phyloP scores from a whole-genome alignment of 2,888 invertebrate species.

The Octonoba sinensis region DNA sequence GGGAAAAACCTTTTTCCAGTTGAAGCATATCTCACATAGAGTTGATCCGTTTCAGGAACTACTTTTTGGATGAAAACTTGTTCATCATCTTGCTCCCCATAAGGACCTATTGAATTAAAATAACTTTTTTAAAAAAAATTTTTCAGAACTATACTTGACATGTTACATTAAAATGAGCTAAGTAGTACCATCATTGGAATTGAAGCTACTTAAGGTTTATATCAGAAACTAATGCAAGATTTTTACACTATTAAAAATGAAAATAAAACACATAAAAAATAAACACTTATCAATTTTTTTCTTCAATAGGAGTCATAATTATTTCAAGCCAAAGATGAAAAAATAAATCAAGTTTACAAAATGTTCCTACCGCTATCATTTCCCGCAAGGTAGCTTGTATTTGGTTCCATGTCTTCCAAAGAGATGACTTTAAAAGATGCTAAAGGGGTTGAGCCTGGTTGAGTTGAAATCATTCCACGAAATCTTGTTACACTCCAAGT shows the following conservation, averaged over 20 bases:
- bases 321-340: no score
- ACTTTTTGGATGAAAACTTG: conserved; percentile 98
- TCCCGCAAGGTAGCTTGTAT: conserved; percentile 73
- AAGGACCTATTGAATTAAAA: conserved; percentile 79
- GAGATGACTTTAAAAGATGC: conserved; percentile 97
- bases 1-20: conserved; percentile 90
- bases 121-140: not conserved
- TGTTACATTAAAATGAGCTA: not conserved
- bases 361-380: conserved; percentile 78
- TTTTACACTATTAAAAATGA: no score
- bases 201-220: not conserved
- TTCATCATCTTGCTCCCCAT: conserved; percentile 96
- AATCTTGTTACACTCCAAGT: conserved; percentile 98
- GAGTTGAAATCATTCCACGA: conserved; percentile 98
- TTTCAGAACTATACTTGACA: not conserved
- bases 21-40: conserved; percentile 94
- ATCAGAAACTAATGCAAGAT: not conserved
- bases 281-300: no score
- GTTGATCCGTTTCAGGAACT: conserved; percentile 94
- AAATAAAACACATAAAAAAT: no score
- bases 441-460: conserved; percentile 96
- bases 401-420: conserved; percentile 76
- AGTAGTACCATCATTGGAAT: not conserved
- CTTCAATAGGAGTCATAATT: no score
- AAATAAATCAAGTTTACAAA: no score